Evolutionary conservation across 2,113 vertebrate genomes (phyloP).

Genomic region (Microtus richardsoni): DNA sequence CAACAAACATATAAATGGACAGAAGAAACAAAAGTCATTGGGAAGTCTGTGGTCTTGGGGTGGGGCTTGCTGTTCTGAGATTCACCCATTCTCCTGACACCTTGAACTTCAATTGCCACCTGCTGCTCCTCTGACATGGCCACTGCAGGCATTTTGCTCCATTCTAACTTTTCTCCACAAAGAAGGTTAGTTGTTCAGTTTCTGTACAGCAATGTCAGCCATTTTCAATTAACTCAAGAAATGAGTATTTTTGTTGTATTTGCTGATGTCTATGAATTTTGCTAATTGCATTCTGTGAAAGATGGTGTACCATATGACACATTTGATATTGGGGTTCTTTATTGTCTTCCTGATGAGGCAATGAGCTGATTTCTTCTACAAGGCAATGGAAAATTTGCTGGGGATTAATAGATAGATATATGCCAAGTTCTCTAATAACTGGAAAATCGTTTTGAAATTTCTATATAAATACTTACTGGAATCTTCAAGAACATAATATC

Average conservation of each 20-base stretch:
- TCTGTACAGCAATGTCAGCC: neutral
- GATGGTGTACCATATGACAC: accelerated
- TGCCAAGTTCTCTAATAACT: neutral
- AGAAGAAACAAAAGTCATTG: too few species aligned
- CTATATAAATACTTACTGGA: neutral
- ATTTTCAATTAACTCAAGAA: neutral
- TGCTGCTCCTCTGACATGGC: too few species aligned
- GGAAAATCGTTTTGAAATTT: constrained; percentile 3
- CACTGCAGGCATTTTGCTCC: too few species aligned
- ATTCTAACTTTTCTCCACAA: neutral
- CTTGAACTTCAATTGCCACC: too few species aligned
- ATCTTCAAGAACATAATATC: neutral
- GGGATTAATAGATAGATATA: neutral
- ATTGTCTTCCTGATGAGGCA: neutral
- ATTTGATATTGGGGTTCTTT: neutral
- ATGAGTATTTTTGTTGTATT: neutral
- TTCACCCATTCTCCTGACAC: too few species aligned
- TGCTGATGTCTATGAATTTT: neutral
- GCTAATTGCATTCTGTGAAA: neutral
- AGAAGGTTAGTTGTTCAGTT: neutral
- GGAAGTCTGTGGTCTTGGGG: too few species aligned
- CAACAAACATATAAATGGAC: too few species aligned
- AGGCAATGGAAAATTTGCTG: neutral
- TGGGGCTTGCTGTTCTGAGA: too few species aligned
- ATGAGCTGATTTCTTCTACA: neutral